phyloP scores from a whole-genome alignment of 2,113 vertebrate species.

The cat (Felis catus) region F.catus_Fca126_mat1.0 CM031420.1:103153501-103154000 shows the following conservation, averaged over 20 bases:
- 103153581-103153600: not conserved
- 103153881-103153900: not conserved
- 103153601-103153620: not conserved
- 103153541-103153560: too few relatives aligned
- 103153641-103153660: not conserved
- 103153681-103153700: not conserved
- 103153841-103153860: not conserved
- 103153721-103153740: not conserved
- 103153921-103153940: not conserved
- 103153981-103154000: not conserved
- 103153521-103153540: too few relatives aligned
- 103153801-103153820: not conserved
- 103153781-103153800: not conserved
- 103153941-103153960: not conserved
- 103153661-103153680: not conserved
- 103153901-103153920: not conserved
- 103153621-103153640: slow-evolving; percentile 5
- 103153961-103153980: not conserved
- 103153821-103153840: not conserved
- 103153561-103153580: not conserved
- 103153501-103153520: not conserved
- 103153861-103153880: not conserved
- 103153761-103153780: not conserved
- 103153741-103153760: not conserved
- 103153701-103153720: slow-evolving; percentile 17